Percentiles rank a stretch among this genome's conserved stretches.
These are phyloP conservation scores for Liasis olivaceus DNA, from an alignment of 2,797 vertebrate species.

Conservation along the genomic window DNA sequence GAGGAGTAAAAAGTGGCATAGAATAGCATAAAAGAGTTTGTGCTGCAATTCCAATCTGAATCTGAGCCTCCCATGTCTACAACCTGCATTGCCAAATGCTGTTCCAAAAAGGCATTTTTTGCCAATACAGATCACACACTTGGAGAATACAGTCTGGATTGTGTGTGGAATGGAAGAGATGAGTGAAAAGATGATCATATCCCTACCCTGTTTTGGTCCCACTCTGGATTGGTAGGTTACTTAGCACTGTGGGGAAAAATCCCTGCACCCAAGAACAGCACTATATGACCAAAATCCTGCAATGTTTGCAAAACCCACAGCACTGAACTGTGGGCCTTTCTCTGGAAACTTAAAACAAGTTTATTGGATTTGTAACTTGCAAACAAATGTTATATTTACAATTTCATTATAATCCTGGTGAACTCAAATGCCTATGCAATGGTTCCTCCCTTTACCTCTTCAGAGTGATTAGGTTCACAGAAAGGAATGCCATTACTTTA, in stretches of 20 bases:
- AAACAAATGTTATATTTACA: neutral
- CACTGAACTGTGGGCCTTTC: neutral
- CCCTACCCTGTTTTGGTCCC: neutral
- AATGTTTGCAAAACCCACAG: neutral
- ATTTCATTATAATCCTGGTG: constrained; percentile 25
- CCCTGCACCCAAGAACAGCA: neutral
- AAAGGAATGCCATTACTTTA: neutral
- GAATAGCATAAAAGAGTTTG: neutral
- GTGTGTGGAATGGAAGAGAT: neutral
- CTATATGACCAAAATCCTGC: neutral
- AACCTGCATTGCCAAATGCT: neutral
- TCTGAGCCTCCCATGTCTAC: neutral
- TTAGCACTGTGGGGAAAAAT: neutral
- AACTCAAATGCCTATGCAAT: constrained; percentile 26
- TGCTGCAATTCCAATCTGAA: neutral
- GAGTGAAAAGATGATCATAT: neutral
- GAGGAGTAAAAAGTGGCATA: neutral
- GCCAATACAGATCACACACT: neutral
- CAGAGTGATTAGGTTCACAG: constrained; percentile 37
- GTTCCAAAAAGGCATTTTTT: neutral
- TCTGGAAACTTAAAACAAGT: neutral
- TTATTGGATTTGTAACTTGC: neutral
- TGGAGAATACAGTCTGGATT: neutral
- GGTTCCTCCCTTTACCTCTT: constrained; percentile 18
- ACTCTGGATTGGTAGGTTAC: neutral